Base-by-base conservation (phyloP, 1,140 invertebrate genomes). In the Caenorhabditis latens region DNA sequence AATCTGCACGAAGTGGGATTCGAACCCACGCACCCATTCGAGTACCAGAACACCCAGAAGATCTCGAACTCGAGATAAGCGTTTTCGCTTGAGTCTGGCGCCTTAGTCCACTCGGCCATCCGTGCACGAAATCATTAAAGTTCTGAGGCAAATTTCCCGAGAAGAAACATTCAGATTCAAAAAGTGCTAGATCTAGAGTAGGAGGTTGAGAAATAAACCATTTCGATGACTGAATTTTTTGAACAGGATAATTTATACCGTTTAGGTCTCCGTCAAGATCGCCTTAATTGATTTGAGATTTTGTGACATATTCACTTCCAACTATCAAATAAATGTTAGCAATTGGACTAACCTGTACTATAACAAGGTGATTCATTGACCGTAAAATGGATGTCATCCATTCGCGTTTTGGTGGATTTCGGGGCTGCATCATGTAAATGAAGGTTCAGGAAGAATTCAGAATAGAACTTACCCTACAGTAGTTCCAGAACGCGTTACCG, bases 51-150 rank as follows among this genome's bases (percentile, higher is more conserved):
- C 82, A 55, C 82, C 82, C 82, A 55, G 50, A 19, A 55, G 50
- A 40, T n/a, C 61, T 40, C 61, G 61, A 65, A 65, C 24, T 65
- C 61, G 61, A 65, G 61, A n/a, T 24, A 65, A 65, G 61, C 61
- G n/a, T 7, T 40, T 63, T 87, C 86, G 87, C 87, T 88, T 88
- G 87, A 88, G 87, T 88, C 87, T 88, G 87, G 87, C 87, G 87
- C 87, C 87, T 88, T 88, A 88, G 87, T 87, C 87, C 88, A 88
- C 88, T 88, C 86, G 88, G 88, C 88, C 88, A 88, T 88, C 84
- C 84, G 83, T 88, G 84, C 87, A 58, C 7, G 57, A 58, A 58
- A 58, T n/a, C 2, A 0, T 5, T 21, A 4, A 21, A 8, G 3
- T 8, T 4, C 5, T 4, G 8, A 8, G 19, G 2, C 57, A 21